phyloP scores from a whole-genome alignment of 2,797 vertebrate genomes.

The Mormyrus hasselquistii region DNA sequence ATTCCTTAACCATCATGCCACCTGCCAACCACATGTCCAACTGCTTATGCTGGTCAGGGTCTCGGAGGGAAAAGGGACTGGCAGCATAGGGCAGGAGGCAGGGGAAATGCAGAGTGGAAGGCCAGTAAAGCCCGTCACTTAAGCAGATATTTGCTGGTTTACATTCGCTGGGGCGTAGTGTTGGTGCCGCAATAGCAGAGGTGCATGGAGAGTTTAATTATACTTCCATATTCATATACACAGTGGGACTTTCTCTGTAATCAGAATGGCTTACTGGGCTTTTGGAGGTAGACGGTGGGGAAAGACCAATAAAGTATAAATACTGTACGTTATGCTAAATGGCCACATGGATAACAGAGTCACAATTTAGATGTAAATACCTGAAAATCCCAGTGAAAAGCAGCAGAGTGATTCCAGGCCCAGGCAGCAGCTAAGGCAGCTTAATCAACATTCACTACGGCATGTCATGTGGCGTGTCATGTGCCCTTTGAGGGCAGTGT shows the following conservation, averaged over 20 bases:
- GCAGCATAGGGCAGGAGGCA: neutral
- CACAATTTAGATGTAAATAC: neutral
- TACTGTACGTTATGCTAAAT: neutral
- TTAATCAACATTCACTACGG: constrained; percentile 19
- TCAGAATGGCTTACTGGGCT: neutral
- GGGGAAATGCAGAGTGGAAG: neutral
- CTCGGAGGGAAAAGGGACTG: neutral
- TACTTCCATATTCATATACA: neutral
- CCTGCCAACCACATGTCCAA: neutral
- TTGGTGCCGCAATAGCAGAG: neutral
- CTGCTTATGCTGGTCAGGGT: neutral
- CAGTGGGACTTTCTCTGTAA: neutral
- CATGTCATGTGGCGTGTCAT: constrained; percentile 39
- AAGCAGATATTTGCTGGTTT: neutral
- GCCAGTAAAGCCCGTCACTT: neutral
- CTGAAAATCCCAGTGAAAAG: neutral
- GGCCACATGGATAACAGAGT: neutral
- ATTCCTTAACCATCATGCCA: neutral
- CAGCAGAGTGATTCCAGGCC: neutral
- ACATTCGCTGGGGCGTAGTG: neutral
- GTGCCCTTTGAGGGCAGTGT: constrained; percentile 45
- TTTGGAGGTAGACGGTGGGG: neutral
- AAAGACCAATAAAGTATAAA: neutral
- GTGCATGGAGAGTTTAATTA: neutral
- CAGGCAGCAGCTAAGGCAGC: neutral